These are phyloP conservation scores for Drosophila helvetica DNA, from an alignment of 2,888 invertebrate species.

Conservation along the genomic window DNA sequence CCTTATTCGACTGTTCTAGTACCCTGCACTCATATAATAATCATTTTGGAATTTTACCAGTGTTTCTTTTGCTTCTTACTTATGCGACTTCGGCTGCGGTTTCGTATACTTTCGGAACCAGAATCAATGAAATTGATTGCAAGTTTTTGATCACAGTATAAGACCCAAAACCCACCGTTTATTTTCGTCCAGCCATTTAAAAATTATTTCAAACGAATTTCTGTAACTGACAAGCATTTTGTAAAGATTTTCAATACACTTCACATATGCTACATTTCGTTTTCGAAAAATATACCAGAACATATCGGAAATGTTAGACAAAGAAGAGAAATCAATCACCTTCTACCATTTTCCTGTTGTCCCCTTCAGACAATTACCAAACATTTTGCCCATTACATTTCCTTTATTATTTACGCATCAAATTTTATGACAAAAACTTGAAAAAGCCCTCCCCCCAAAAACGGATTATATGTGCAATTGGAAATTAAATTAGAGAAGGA, in stretches of 20 bases:
- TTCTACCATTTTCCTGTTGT: background rate
- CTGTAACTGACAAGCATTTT: constrained; percentile 50
- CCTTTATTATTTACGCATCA: constrained; percentile 69
- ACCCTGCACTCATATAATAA: no score
- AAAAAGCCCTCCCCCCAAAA: constrained; percentile 45
- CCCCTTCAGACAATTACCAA: constrained; percentile 23
- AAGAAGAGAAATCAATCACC: background rate
- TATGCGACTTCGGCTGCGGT: no score
- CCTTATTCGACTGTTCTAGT: no score
- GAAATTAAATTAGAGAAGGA: constrained; percentile 72
- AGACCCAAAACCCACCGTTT: no score
- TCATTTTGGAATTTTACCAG: no score
- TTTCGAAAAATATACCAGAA: constrained; percentile 16
- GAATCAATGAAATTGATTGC: no score
- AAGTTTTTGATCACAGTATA: no score
- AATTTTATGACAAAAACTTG: constrained; percentile 74
- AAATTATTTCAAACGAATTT: background rate
- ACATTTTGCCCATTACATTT: constrained; percentile 13
- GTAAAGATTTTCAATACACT: constrained; percentile 3
- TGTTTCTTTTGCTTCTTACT: no score
- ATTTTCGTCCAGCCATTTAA: background rate
- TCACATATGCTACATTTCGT: background rate
- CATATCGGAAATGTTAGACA: background rate
- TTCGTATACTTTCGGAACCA: no score
- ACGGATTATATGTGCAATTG: constrained; percentile 78